Evolutionary conservation across 2,113 vertebrate species (phyloP).

Genomic region (Haliaeetus leucogaster): DNA sequence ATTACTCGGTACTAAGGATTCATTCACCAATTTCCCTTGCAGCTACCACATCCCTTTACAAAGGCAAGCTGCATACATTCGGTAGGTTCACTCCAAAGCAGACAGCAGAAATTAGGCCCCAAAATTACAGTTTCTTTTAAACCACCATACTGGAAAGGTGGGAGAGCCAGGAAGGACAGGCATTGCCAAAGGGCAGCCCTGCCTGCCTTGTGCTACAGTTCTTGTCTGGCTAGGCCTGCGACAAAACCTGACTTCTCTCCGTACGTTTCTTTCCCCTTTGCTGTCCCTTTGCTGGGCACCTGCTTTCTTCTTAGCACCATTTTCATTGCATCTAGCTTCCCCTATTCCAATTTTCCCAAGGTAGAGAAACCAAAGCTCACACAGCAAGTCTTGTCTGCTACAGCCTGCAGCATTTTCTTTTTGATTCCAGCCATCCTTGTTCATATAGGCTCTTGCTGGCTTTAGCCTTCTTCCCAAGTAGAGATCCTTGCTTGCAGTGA

Average conservation of each 20-base stretch:
- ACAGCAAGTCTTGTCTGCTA: not conserved
- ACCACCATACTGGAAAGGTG: not conserved
- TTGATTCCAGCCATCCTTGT: not conserved
- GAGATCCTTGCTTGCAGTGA: not conserved
- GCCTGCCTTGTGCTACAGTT: not conserved
- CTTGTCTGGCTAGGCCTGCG: not conserved
- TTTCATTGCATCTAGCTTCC: not conserved
- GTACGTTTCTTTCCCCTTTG: fast-evolving
- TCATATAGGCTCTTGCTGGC: no score
- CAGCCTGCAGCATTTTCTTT: not conserved
- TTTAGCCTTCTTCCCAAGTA: not conserved
- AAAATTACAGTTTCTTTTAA: not conserved
- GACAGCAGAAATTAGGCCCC: not conserved
- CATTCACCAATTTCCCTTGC: not conserved
- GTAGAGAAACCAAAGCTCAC: not conserved
- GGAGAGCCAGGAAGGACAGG: not conserved
- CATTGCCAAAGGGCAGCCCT: not conserved
- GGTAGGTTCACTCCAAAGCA: not conserved
- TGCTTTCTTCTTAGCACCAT: not conserved
- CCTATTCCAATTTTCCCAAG: not conserved
- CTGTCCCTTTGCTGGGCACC: not conserved
- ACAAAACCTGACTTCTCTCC: not conserved
- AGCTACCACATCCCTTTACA: not conserved
- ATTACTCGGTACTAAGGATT: not conserved
- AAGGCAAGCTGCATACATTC: not conserved